These are phyloP conservation scores for Keiferia lycopersicella DNA, from an alignment of 2,888 invertebrate genomes.

Conservation along the genomic window DNA sequence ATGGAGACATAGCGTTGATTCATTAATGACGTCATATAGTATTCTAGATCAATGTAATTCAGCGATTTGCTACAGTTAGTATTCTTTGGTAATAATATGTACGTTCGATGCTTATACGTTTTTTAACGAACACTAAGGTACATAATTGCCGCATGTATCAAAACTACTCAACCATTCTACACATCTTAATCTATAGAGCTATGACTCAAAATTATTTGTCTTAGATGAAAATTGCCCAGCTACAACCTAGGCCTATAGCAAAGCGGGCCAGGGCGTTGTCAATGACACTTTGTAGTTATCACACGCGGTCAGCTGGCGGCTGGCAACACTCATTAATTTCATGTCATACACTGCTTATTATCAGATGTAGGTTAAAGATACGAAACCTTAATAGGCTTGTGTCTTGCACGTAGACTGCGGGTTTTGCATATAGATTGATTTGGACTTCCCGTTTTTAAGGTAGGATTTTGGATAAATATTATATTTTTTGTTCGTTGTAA, in stretches of 20 bases:
- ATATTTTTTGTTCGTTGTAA: too few species aligned
- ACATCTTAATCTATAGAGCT: slow-evolving; percentile 34
- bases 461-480: neutral
- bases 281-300: slow-evolving; percentile 61
- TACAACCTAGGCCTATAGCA: slow-evolving; percentile 37
- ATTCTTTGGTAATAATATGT: too few species aligned
- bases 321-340: slow-evolving; percentile 50
- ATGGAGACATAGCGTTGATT: too few species aligned
- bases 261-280: slow-evolving; percentile 69
- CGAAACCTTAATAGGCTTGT: slow-evolving; percentile 20
- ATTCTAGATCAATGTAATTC: too few species aligned
- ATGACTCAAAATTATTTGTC: slow-evolving; percentile 65
- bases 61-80: too few species aligned
- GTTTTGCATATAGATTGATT: slow-evolving; percentile 6
- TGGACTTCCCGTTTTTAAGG: slow-evolving; percentile 7
- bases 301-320: slow-evolving; percentile 54
- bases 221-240: slow-evolving; percentile 61
- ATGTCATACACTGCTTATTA: slow-evolving; percentile 37
- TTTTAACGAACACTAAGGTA: too few species aligned
- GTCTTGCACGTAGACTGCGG: neutral
- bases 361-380: slow-evolving; percentile 34
- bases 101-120: too few species aligned
- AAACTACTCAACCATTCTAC: slow-evolving; percentile 30
- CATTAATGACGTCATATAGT: too few species aligned
- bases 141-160: slow-evolving; percentile 36